Conservation (phyloP, 2,888 invertebrate genomes). For the Cheilosia vulpina region DNA sequence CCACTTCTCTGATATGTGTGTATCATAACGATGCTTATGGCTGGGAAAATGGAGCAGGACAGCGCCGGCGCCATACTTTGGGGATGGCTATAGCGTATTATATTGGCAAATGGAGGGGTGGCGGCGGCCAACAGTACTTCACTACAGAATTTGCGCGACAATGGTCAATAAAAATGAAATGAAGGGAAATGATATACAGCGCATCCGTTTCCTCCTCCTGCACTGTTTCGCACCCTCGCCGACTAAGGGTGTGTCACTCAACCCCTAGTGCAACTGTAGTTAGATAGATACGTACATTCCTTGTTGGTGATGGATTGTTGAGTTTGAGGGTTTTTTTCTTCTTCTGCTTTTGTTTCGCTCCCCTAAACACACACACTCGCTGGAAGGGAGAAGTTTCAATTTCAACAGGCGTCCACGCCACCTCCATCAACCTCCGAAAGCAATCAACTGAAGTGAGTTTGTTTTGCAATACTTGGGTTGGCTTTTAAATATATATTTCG, state of each 20-base stretch:
- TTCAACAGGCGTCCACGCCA: not conserved
- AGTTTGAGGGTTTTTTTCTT: too few relatives aligned
- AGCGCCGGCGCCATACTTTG: conserved; percentile 60
- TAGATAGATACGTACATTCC: not conserved
- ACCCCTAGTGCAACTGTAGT: not conserved
- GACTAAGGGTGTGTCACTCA: conserved; percentile 56
- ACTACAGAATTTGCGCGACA: conserved; percentile 58
- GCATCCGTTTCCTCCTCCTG: conserved; percentile 41
- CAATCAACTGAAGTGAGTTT: conserved; percentile 38
- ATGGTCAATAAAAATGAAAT: conserved; percentile 70
- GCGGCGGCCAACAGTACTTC: conserved; percentile 11
- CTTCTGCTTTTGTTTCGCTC: not conserved
- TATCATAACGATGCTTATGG: conserved; percentile 29
- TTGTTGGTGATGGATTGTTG: conserved; percentile 13
- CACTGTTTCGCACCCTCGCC: not conserved
- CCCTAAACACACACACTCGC: not conserved
- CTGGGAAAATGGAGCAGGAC: conserved; percentile 26
- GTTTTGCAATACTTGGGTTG: not conserved
- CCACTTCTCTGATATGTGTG: conserved; percentile 56
- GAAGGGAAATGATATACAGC: conserved; percentile 66
- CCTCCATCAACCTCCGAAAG: not conserved
- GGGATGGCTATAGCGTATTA: not conserved
- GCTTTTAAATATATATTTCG: conserved; percentile 13
- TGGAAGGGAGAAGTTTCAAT: conserved; percentile 13
- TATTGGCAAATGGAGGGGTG: conserved; percentile 8